Evolutionary conservation across 2,113 vertebrate species (phyloP).

Genomic region (Grammomys surdaster): DNA sequence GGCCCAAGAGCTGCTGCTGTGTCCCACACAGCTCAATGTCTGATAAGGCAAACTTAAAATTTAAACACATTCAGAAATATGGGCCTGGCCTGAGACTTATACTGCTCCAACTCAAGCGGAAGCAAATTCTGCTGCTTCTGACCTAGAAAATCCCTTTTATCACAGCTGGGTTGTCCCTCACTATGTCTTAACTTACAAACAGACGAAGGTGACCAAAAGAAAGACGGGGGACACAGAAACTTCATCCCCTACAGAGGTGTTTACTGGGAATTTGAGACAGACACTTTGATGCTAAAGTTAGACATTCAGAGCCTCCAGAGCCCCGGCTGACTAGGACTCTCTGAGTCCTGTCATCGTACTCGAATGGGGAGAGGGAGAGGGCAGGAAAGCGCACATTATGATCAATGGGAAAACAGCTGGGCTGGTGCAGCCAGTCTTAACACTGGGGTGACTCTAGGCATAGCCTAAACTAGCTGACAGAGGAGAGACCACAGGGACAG

Average conservation of each 20-base stretch:
- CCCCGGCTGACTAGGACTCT: not conserved
- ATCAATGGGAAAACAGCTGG: not conserved
- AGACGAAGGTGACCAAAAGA: constrained; percentile 17
- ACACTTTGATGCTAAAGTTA: constrained; percentile 52
- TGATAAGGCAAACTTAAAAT: constrained; percentile 60
- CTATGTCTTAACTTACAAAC: constrained; percentile 13
- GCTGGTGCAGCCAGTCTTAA: constrained; percentile 5
- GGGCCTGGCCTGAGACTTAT: constrained; percentile 33
- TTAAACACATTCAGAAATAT: constrained; percentile 35
- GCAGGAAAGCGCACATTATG: not conserved
- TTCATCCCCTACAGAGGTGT: constrained; percentile 59
- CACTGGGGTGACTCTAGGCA: constrained; percentile 48
- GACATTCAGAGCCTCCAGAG: constrained; percentile 33
- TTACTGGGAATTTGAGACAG: constrained; percentile 42
- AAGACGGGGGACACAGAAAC: constrained; percentile 23
- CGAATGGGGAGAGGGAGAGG: constrained; percentile 3
- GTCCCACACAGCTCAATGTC: constrained; percentile 33
- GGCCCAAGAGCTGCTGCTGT: constrained; percentile 33
- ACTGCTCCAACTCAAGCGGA: not conserved
- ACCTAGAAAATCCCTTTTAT: constrained; percentile 14
- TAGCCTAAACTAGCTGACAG: constrained; percentile 34
- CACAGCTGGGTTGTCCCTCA: constrained; percentile 19
- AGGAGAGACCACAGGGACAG: constrained; percentile 20
- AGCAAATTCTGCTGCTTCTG: not conserved
- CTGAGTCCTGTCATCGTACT: not conserved